These are phyloP conservation scores for Sipha maydis DNA, from an alignment of 2,888 invertebrate species.

Conservation along the genomic window DNA sequence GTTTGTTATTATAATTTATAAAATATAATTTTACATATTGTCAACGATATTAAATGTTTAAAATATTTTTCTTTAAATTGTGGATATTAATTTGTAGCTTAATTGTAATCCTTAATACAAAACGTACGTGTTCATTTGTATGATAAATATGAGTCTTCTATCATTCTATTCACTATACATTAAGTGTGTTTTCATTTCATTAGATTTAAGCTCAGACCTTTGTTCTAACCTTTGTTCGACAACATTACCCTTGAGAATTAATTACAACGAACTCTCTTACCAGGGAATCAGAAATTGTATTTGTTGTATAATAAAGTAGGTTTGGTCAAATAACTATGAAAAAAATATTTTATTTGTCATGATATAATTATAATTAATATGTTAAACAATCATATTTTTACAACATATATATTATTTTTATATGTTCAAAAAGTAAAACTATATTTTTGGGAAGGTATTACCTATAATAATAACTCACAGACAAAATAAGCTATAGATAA, in stretches of 20 bases:
- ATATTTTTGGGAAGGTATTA: too few relatives aligned
- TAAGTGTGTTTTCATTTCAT: slow-evolving; percentile 4
- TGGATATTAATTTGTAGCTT: too few relatives aligned
- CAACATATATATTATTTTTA: background rate
- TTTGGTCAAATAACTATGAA: background rate
- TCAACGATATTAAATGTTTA: too few relatives aligned
- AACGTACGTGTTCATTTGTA: background rate
- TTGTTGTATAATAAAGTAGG: background rate
- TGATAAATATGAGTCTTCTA: background rate
- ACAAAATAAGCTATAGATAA: too few relatives aligned
- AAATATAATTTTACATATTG: too few relatives aligned
- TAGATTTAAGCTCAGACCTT: background rate
- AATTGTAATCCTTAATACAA: background rate
- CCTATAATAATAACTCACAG: too few relatives aligned
- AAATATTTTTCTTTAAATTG: too few relatives aligned
- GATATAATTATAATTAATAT: background rate
- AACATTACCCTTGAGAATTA: slow-evolving; percentile 1
- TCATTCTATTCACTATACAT: background rate
- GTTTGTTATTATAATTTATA: too few relatives aligned
- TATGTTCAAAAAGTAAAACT: background rate
- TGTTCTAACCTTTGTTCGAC: background rate
- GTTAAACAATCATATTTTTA: background rate
- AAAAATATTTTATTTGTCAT: background rate
- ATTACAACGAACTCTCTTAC: background rate
- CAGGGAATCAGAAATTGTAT: background rate